These are phyloP conservation scores for Spinus olivaceus DNA, from an alignment of 2,797 vertebrate species.

Conservation along the genomic window DNA sequence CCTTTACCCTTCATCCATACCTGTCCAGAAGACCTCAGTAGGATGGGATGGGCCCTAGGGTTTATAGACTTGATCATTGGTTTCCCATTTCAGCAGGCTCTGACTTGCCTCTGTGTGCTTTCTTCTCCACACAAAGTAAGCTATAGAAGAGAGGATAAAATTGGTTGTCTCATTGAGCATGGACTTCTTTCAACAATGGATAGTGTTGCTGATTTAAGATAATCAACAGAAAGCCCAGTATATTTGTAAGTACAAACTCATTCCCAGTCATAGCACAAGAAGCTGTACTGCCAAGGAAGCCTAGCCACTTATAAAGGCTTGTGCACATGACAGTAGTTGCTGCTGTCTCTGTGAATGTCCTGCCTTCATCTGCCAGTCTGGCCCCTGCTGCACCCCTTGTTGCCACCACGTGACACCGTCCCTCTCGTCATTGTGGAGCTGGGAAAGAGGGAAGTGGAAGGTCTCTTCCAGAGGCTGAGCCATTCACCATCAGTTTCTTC, in stretches of 20 bases:
- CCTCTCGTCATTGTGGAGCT: neutral
- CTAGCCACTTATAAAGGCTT: neutral
- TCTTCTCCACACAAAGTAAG: neutral
- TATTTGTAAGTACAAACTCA: neutral
- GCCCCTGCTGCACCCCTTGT: neutral
- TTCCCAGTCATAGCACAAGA: neutral
- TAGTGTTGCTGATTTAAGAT: neutral
- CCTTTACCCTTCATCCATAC: neutral
- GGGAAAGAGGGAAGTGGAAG: neutral
- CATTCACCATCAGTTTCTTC: neutral
- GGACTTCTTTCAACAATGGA: neutral
- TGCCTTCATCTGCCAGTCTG: neutral
- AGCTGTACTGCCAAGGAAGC: neutral
- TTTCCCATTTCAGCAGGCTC: neutral
- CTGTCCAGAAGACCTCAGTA: neutral
- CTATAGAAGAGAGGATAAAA: neutral
- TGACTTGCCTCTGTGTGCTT: neutral
- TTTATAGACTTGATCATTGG: neutral
- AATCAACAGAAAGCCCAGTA: neutral
- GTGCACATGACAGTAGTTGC: neutral
- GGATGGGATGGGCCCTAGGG: neutral
- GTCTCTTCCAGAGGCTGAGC: neutral
- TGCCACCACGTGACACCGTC: neutral
- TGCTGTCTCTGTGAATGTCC: fast-evolving
- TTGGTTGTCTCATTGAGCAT: neutral